Evolutionary conservation across 2,113 vertebrate genomes (phyloP).

Genomic region (Varanus komodoensis): DNA sequence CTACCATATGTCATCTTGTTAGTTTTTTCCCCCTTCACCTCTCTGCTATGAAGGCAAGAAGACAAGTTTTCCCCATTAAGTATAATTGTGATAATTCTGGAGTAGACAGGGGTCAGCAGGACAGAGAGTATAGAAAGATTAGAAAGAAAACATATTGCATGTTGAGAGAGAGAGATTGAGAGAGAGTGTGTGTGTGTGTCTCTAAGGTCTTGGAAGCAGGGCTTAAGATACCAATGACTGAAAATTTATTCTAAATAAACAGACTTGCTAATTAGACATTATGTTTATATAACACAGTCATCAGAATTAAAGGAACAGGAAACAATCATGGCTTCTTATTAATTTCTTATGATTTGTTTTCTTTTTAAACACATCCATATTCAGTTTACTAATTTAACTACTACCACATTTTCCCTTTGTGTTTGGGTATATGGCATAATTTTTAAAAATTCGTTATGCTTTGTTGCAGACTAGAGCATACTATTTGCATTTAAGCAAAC

Average conservation of each 20-base stretch:
- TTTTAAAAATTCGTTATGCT: background rate
- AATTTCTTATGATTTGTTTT: background rate
- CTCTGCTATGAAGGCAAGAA: background rate
- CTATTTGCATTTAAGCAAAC: background rate
- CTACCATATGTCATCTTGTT: background rate
- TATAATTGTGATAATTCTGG: background rate
- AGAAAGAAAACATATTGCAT: background rate
- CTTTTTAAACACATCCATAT: background rate
- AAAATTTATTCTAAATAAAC: constrained; percentile 11
- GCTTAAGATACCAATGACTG: constrained; percentile 28
- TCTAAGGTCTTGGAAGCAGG: constrained; percentile 11
- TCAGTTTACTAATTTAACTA: background rate
- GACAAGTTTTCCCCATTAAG: background rate
- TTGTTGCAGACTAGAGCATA: background rate
- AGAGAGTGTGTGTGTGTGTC: background rate
- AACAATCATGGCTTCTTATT: background rate
- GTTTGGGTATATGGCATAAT: background rate
- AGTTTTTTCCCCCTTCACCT: background rate
- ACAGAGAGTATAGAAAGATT: background rate
- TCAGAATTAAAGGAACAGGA: background rate
- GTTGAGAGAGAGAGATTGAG: background rate
- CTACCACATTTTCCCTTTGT: background rate
- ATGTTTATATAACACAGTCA: background rate
- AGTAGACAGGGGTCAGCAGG: background rate
- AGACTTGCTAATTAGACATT: constrained; percentile 12